These are phyloP conservation scores for Anser brachyrhynchus DNA, from an alignment of 2,113 vertebrate genomes.

Conservation along the genomic window DNA sequence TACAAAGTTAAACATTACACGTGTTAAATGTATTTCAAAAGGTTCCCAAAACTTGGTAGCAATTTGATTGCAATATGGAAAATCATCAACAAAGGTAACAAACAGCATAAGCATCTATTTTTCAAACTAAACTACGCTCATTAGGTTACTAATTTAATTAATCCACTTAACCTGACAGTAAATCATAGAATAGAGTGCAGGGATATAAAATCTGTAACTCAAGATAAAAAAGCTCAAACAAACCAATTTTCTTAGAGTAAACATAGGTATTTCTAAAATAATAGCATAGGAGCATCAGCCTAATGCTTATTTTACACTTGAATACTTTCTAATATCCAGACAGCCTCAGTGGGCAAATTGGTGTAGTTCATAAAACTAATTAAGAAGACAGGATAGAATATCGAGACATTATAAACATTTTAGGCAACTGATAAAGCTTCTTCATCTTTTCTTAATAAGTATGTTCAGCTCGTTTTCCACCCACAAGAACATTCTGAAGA, in stretches of 20 bases:
- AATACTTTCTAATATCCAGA: constrained; percentile 51
- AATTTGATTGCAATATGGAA: background rate
- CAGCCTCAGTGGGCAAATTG: constrained; percentile 35
- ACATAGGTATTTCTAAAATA: constrained; percentile 42
- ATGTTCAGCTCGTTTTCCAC: constrained; percentile 30
- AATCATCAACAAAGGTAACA: background rate
- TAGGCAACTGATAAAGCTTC: constrained; percentile 23
- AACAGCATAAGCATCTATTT: background rate
- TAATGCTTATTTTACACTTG: constrained; percentile 57
- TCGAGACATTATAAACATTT: constrained; percentile 43
- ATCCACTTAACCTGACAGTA: background rate
- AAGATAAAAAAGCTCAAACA: background rate
- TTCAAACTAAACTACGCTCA: background rate
- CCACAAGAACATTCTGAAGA: constrained; percentile 26
- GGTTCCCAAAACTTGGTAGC: background rate
- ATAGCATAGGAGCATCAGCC: constrained; percentile 7
- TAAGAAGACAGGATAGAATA: constrained; percentile 37
- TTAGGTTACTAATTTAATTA: background rate
- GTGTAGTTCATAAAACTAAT: constrained; percentile 15
- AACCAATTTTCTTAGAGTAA: background rate
- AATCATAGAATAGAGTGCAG: background rate
- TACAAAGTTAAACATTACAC: background rate
- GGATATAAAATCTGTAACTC: constrained; percentile 1
- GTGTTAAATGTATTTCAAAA: background rate
- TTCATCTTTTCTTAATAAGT: constrained; percentile 58